A percentile compares a stretch with the other conserved stretches of the same genome.
Evolutionary conservation across 2,797 vertebrate genomes (phyloP).

Genomic region (Atherinosoma microstoma): DNA sequence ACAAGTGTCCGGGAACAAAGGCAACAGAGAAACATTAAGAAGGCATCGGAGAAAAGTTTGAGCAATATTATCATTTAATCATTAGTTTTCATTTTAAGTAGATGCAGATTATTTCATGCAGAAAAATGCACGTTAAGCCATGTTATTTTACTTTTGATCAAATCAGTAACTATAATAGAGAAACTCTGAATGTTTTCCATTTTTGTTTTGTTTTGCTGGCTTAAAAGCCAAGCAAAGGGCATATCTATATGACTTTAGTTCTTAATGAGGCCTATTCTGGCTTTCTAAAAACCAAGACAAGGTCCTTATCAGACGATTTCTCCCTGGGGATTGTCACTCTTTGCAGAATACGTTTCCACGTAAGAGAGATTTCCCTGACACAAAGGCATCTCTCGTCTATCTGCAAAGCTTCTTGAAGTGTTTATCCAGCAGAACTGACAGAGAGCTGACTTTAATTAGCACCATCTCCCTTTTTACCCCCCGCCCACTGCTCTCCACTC

Average conservation of each 20-base stretch:
- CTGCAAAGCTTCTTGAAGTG: constrained; percentile 83
- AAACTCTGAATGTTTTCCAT: constrained; percentile 5
- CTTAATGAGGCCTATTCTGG: constrained; percentile 76
- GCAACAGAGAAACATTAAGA: constrained; percentile 5
- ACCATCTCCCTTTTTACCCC: constrained; percentile 73
- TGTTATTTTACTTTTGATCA: constrained; percentile 15
- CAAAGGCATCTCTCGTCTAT: constrained; percentile 82
- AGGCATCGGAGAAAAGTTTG: not conserved
- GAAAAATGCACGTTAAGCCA: not conserved
- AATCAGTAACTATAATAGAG: constrained; percentile 9
- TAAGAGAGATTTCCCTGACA: constrained; percentile 81
- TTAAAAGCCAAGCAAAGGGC: constrained; percentile 60
- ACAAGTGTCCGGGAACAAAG: constrained; percentile 1
- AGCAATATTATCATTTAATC: not conserved
- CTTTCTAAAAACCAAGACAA: constrained; percentile 72
- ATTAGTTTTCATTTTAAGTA: not conserved
- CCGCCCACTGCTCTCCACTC: constrained; percentile 17
- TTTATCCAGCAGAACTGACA: constrained; percentile 86
- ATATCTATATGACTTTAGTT: constrained; percentile 71
- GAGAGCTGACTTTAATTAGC: constrained; percentile 85
- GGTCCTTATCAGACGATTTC: constrained; percentile 76
- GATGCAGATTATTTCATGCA: constrained; percentile 4
- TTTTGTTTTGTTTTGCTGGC: constrained; percentile 1
- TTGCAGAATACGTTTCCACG: constrained; percentile 75
- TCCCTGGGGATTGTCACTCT: constrained; percentile 79